These are phyloP conservation scores for Alectoris magna DNA, from an alignment of 2,797 vertebrate species.

Conservation along the genomic window DNA sequence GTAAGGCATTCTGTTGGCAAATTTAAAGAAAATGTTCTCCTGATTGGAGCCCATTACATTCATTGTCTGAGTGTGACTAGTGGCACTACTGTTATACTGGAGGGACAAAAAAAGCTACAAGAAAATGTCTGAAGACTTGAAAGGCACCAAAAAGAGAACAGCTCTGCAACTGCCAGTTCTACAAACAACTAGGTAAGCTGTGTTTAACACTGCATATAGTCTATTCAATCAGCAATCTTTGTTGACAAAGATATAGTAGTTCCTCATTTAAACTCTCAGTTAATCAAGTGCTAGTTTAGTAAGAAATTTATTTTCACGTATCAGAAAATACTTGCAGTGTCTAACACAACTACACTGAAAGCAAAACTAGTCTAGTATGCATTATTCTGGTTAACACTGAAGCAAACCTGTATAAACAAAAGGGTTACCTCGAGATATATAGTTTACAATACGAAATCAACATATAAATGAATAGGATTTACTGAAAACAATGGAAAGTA, in stretches of 20 bases:
- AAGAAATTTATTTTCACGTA: constrained; percentile 88
- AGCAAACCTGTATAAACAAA: constrained; percentile 84
- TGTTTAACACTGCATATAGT: constrained; percentile 79
- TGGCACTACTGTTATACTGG: constrained; percentile 59
- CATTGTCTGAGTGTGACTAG: constrained; percentile 77
- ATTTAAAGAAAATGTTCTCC: constrained; percentile 76
- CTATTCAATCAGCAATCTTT: constrained; percentile 64
- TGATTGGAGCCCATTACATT: constrained; percentile 79
- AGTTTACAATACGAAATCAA: constrained; percentile 87
- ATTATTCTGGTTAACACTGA: constrained; percentile 85
- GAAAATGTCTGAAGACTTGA: constrained; percentile 58
- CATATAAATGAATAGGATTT: constrained; percentile 88
- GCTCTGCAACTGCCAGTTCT: constrained; percentile 78
- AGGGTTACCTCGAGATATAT: constrained; percentile 82
- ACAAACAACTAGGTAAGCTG: constrained; percentile 70
- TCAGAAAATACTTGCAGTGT: constrained; percentile 88
- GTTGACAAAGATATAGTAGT: constrained; percentile 66
- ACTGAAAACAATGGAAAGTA: constrained; percentile 86
- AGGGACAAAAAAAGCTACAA: constrained; percentile 61
- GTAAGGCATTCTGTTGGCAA: constrained; percentile 84
- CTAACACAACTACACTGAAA: constrained; percentile 87
- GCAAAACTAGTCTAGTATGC: constrained; percentile 86
- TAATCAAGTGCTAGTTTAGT: constrained; percentile 82
- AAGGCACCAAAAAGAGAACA: constrained; percentile 83
- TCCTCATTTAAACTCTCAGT: constrained; percentile 75